A percentile compares a stretch with the other conserved stretches of the same genome.
Conservation (phyloP, 2,888 invertebrate species). For the Gastracanthus pulcherrimus region DNA sequence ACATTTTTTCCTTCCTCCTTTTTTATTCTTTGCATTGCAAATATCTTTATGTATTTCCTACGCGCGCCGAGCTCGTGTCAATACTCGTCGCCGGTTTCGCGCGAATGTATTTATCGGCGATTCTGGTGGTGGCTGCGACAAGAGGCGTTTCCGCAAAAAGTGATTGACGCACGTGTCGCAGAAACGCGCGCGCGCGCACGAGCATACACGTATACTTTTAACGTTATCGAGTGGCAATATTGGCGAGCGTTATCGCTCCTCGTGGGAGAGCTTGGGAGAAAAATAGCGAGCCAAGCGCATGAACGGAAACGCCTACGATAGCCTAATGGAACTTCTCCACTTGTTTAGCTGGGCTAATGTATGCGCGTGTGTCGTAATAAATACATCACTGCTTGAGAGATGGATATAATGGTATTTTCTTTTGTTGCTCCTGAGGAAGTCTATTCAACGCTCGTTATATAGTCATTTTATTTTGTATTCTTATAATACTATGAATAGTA, state of each 20-base stretch:
- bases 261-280: background rate
- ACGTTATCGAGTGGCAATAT: constrained; percentile 9
- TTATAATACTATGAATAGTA: no score
- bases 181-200: background rate
- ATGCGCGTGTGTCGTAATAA: no score
- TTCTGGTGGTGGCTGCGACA: background rate
- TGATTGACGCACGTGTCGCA: constrained; percentile 25
- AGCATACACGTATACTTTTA: background rate
- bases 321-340: background rate
- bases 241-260: constrained; percentile 11
- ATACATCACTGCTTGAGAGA: no score
- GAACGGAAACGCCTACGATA: constrained; percentile 15
- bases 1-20: constrained; percentile 2
- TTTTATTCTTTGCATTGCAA: constrained; percentile 3
- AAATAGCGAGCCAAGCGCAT: background rate
- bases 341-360: background rate
- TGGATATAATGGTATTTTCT: background rate
- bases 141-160: constrained; percentile 39
- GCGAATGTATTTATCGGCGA: background rate
- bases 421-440: background rate
- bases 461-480: no score
- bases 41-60: background rate
- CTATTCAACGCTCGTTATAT: no score
- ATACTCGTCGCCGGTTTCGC: background rate
- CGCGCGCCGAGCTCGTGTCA: background rate